phyloP scores from a whole-genome alignment of 2,113 vertebrate species.

The Leptobrachium leishanense region DNA sequence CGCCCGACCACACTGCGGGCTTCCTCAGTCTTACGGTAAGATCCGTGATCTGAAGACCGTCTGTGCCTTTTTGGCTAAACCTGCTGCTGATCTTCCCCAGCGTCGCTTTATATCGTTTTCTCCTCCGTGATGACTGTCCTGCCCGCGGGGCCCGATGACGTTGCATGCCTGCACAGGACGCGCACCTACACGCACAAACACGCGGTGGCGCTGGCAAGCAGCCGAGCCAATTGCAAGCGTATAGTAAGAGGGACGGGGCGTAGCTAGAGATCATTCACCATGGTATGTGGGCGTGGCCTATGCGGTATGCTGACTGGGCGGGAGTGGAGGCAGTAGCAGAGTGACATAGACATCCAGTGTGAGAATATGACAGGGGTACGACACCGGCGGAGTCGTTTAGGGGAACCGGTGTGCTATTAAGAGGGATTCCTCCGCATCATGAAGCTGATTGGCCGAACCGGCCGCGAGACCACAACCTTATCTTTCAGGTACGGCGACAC shows the following conservation, averaged over 20 bases:
- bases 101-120: too few species aligned
- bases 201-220: not conserved
- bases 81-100: too few species aligned
- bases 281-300: constrained; percentile 15
- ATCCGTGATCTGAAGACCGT: too few species aligned
- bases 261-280: not conserved
- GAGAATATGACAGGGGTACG: not conserved
- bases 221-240: not conserved
- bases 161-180: not conserved
- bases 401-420: not conserved
- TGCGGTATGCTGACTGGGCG: constrained; percentile 2
- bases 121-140: too few species aligned
- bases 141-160: not conserved
- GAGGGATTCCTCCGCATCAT: constrained; percentile 1
- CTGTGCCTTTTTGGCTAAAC: too few species aligned
- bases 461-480: constrained; percentile 34
- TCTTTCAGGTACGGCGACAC: constrained; percentile 12
- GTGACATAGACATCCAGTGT: not conserved
- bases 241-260: not conserved
- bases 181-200: not conserved
- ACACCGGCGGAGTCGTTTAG: not conserved
- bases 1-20: too few species aligned
- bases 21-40: too few species aligned
- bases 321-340: not conserved
- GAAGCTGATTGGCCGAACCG: constrained; percentile 24